A percentile compares a stretch with the other conserved stretches of the same genome.
Evolutionary conservation across 2,113 vertebrate species (phyloP).

Genomic region (Barnardius zonarius): DNA sequence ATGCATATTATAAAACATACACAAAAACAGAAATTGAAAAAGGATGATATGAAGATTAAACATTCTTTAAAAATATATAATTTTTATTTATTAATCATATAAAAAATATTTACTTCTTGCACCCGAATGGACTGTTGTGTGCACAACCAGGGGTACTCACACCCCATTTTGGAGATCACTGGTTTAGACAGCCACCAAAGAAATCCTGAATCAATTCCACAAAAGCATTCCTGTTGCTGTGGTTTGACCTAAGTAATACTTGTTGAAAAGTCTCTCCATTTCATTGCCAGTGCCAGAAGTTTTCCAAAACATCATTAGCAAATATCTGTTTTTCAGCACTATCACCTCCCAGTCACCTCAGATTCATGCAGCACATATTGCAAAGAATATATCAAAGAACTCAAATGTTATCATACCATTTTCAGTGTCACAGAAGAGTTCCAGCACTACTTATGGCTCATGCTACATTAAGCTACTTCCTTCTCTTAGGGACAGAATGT

Average conservation of each 20-base stretch:
- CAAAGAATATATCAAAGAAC: not conserved
- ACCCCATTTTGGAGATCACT: not conserved
- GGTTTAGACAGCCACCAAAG: not conserved
- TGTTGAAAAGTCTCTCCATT: not conserved
- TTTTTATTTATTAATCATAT: not conserved
- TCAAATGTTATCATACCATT: not conserved
- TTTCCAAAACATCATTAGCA: not conserved
- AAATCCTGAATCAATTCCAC: not conserved
- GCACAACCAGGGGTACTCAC: not conserved
- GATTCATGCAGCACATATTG: not conserved
- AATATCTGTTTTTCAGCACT: not conserved
- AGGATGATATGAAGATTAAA: not conserved
- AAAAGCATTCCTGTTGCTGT: not conserved
- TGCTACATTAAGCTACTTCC: not conserved
- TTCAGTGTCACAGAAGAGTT: not conserved
- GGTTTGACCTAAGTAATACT: not conserved
- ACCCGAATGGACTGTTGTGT: fast-evolving
- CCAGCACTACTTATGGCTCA: not conserved
- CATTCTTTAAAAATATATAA: not conserved
- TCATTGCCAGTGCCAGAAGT: not conserved
- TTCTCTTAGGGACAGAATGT: not conserved
- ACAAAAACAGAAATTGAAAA: not conserved
- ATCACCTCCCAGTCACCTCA: not conserved
- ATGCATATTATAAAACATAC: not conserved
- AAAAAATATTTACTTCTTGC: not conserved